Percentiles rank a stretch among this genome's conserved stretches.
phyloP scores from a whole-genome alignment of 2,113 vertebrate species.

The cattle (Bos taurus) region ARS-UCD2.0 NC_037334.1:67044501-67045000 shows the following conservation, averaged over 20 bases:
- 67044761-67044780: not conserved
- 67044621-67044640: not conserved
- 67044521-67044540: not conserved
- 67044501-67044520: not conserved
- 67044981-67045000: too few species aligned
- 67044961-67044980: too few species aligned
- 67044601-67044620: not conserved
- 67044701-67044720: not conserved
- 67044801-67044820: not conserved
- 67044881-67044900: too few species aligned
- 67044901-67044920: too few species aligned
- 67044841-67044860: not conserved
- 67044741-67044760: not conserved
- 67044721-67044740: not conserved
- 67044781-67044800: not conserved
- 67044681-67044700: not conserved
- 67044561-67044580: not conserved
- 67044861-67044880: too few species aligned
- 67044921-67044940: too few species aligned
- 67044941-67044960: too few species aligned
- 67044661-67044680: not conserved
- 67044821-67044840: not conserved
- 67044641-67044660: not conserved
- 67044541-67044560: not conserved
- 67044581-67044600: not conserved